These are phyloP conservation scores for Neomonachus schauinslandi DNA, from an alignment of 2,113 vertebrate genomes.

Conservation along the genomic window DNA sequence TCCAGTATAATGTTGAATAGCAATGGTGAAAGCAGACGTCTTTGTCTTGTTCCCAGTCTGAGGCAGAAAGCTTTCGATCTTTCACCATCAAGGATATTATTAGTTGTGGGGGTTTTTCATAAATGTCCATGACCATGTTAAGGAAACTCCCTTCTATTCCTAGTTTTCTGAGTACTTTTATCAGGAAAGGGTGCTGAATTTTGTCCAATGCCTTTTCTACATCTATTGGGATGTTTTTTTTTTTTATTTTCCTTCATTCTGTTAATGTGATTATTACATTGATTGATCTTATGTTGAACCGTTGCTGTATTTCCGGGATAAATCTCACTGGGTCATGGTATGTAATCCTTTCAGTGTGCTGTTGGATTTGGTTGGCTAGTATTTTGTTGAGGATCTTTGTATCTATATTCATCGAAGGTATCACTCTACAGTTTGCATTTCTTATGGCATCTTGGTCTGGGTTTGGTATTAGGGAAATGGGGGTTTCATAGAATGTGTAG, in stretches of 20 bases:
- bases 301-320: not conserved
- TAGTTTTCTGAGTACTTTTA: not conserved
- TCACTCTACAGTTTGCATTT: not conserved
- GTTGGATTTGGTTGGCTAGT: not conserved
- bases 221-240: not conserved
- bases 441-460: not conserved
- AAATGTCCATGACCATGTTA: not conserved
- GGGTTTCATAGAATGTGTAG: not conserved
- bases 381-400: not conserved
- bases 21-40: not conserved
- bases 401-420: not conserved
- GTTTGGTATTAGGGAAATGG: not conserved
- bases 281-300: not conserved
- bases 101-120: not conserved
- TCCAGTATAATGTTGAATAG: not conserved
- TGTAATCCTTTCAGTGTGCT: not conserved
- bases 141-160: not conserved
- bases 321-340: not conserved
- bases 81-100: not conserved
- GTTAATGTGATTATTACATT: not conserved
- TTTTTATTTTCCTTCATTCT: conserved; percentile 5
- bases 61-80: not conserved
- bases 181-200: not conserved
- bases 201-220: not conserved
- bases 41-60: not conserved